A percentile compares a stretch with the other conserved stretches of the same genome.
Evolutionary conservation across 2,797 vertebrate genomes (phyloP).

Genomic region (Rhyacichthys aspro): DNA sequence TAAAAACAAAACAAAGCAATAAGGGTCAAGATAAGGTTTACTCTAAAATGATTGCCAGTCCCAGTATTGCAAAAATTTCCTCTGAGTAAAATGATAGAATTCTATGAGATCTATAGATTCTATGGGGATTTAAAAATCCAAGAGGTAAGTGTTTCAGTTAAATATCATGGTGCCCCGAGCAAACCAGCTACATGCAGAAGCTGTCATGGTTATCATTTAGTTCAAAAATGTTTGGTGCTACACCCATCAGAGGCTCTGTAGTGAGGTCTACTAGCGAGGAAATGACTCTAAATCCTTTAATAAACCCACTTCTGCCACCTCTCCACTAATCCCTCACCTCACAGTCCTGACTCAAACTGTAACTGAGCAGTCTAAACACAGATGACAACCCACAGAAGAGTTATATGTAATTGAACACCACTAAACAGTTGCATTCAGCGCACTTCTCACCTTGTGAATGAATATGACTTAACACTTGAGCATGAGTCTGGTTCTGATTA

Average conservation of each 20-base stretch:
- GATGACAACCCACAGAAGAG: slow-evolving; percentile 40
- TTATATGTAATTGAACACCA: slow-evolving; percentile 22
- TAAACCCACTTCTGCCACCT: slow-evolving; percentile 66
- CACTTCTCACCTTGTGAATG: slow-evolving; percentile 10
- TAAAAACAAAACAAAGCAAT: slow-evolving; percentile 53
- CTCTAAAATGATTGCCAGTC: too few relatives aligned
- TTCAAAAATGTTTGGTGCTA: background rate
- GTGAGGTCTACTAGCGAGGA: slow-evolving; percentile 44
- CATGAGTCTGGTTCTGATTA: slow-evolving; percentile 8
- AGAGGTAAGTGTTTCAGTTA: too few relatives aligned
- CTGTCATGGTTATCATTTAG: background rate
- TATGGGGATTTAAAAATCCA: too few relatives aligned
- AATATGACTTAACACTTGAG: background rate
- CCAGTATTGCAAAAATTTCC: too few relatives aligned
- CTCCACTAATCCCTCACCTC: slow-evolving; percentile 66
- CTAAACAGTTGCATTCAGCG: slow-evolving; percentile 9
- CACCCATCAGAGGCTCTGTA: slow-evolving; percentile 1
- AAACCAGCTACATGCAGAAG: too few relatives aligned
- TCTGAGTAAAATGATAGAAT: too few relatives aligned
- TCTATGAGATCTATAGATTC: too few relatives aligned
- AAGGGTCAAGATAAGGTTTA: too few relatives aligned
- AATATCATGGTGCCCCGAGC: too few relatives aligned
- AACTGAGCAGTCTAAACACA: slow-evolving; percentile 41
- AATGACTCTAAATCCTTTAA: slow-evolving; percentile 70
- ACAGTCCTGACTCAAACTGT: slow-evolving; percentile 44